A percentile compares a stretch with the other conserved stretches of the same genome.
These are phyloP conservation scores for Mesorhabditis sp. DNA, from an alignment of 2,888 invertebrate species.

Conservation along the genomic window DNA sequence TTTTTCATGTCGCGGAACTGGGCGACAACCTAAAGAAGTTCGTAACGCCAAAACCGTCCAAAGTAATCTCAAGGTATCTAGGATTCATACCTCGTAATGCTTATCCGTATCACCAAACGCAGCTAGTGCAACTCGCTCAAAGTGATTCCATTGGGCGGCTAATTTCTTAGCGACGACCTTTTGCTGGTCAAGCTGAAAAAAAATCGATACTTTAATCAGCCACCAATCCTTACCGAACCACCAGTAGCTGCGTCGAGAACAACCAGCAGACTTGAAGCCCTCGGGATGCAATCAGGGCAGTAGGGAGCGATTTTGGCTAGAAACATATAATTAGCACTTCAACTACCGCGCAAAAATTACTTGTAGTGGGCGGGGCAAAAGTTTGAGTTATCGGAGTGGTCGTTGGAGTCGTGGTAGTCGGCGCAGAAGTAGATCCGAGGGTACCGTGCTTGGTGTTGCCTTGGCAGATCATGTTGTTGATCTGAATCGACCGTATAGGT, in stretches of 20 bases:
- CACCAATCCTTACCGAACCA: background rate
- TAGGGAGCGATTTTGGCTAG: background rate
- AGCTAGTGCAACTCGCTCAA: slow-evolving; percentile 14
- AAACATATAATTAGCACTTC: background rate
- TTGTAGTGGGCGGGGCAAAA: background rate
- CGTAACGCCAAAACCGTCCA: background rate
- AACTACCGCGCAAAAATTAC: background rate
- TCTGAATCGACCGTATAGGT: background rate
- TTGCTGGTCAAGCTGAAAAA: slow-evolving; percentile 9
- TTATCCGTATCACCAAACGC: background rate
- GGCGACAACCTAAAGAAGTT: background rate
- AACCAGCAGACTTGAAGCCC: slow-evolving; percentile 9
- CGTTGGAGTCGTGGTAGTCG: background rate
- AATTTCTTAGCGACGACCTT: slow-evolving; percentile 8
- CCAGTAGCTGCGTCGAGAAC: slow-evolving; percentile 12
- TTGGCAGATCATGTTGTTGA: background rate
- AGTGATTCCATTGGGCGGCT: slow-evolving; percentile 12
- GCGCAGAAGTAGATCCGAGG: background rate
- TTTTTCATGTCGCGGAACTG: background rate
- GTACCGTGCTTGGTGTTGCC: background rate
- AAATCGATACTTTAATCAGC: background rate
- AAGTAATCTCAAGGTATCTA: background rate
- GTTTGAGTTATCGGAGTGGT: background rate
- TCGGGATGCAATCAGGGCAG: slow-evolving; percentile 15
- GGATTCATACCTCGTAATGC: background rate